phyloP scores from a whole-genome alignment of 2,797 vertebrate genomes.

The Luscinia luscinia region DNA sequence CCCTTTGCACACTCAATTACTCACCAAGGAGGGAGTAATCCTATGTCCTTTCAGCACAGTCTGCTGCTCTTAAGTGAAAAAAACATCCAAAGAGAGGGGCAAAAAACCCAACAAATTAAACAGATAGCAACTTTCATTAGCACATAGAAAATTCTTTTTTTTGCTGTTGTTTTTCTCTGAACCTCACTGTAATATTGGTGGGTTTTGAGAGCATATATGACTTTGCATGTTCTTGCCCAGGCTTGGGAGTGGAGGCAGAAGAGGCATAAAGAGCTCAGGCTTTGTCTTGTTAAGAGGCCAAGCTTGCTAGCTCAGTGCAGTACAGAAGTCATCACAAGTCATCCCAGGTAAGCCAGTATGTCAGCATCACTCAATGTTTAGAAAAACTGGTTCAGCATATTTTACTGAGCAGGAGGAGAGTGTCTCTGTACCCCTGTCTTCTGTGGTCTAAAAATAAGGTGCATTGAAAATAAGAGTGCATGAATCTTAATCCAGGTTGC shows the following conservation, averaged over 20 bases:
- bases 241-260: not conserved
- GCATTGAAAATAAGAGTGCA: not conserved
- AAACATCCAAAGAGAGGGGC: fast-evolving
- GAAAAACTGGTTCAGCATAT: not conserved
- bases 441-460: no score
- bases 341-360: not conserved
- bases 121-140: not conserved
- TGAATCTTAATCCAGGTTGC: not conserved
- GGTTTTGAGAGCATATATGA: not conserved
- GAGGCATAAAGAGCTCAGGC: not conserved
- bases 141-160: not conserved
- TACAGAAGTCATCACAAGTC: not conserved
- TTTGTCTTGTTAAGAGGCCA: not conserved
- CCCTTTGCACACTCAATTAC: not conserved
- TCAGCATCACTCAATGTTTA: not conserved
- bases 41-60: not conserved
- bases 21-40: not conserved
- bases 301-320: not conserved
- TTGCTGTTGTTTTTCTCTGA: not conserved
- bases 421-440: not conserved
- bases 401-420: not conserved
- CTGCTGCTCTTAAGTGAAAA: not conserved
- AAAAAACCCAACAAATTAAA: not conserved
- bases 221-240: not conserved
- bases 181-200: not conserved